A percentile compares a stretch with the other conserved stretches of the same genome.
These are phyloP conservation scores for Porites lutea DNA, from an alignment of 64 coral and sea anemone genomes.

Conservation along the genomic window DNA sequence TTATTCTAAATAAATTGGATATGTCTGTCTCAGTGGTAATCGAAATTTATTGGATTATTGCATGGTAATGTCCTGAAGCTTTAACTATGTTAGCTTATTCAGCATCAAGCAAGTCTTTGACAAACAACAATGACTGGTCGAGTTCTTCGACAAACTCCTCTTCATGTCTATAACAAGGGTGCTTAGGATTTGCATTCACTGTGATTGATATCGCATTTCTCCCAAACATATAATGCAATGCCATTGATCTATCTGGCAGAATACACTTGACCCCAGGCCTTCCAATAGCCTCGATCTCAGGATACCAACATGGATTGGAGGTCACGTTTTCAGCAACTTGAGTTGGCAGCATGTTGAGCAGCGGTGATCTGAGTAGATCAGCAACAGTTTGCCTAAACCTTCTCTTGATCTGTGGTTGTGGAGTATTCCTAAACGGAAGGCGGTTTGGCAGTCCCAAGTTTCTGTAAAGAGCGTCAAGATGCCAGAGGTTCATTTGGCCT, in stretches of 20 bases:
- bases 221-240: conserved; percentile 81
- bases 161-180: conserved; percentile 74
- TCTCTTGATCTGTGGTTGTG: conserved; percentile 28
- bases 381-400: conserved; percentile 55
- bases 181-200: conserved; percentile 53
- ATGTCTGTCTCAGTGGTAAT: too few relatives aligned
- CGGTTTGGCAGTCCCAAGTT: conserved; percentile 69
- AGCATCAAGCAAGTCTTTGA: conserved; percentile 59
- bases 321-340: conserved; percentile 66
- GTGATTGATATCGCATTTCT: conserved; percentile 65
- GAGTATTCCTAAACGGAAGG: conserved; percentile 39
- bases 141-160: conserved; percentile 75
- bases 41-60: too few relatives aligned
- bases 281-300: conserved; percentile 75
- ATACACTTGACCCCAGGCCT: conserved; percentile 83
- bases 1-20: too few relatives aligned
- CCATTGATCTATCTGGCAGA: conserved; percentile 64
- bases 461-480: conserved; percentile 83
- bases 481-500: conserved; percentile 84
- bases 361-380: conserved; percentile 56
- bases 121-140: conserved; percentile 46
- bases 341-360: conserved; percentile 65
- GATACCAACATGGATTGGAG: conserved; percentile 82
- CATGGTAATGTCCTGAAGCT: too few relatives aligned
- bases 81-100: background rate